Evolutionary conservation across 2,888 invertebrate genomes (phyloP), one percentile per base, ranked within the genome.

Genomic region (Chamaedrilus cognettii): DNA sequence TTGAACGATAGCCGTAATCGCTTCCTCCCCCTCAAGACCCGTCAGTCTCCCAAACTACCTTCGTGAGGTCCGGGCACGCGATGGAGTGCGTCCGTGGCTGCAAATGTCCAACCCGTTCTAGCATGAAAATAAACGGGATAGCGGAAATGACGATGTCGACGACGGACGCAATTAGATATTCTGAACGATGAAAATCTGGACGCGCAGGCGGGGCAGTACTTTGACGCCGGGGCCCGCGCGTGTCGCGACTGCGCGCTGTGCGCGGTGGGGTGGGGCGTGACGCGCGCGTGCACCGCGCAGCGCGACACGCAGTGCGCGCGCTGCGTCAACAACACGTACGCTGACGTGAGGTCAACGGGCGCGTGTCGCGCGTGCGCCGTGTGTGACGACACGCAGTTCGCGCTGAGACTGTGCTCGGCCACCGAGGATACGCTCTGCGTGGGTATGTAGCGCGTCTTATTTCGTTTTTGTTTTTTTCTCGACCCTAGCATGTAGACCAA

Each of bases 151-250:
- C n/a, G n/a, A n/a, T n/a, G n/a, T n/a, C n/a, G n/a, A n/a, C n/a
- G n/a, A n/a, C n/a, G n/a, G n/a, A n/a, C n/a, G n/a, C n/a, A n/a
- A n/a, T n/a, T n/a, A n/a, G n/a, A n/a, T n/a, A n/a, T n/a, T n/a
- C n/a, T n/a, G n/a, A n/a, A n/a, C n/a, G n/a, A n/a, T n/a, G n/a
- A n/a, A n/a, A n/a, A n/a, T n/a, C n/a, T n/a, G n/a, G n/a, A n/a
- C n/a, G n/a, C n/a, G n/a, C n/a, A n/a, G n/a, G n/a, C n/a, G n/a
- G 55, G 55, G 55, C 5, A 7, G 23, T 52, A 52, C 26, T 52
- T 52, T 26, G 55, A 52, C 55, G 55, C 23, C 23, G 15, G 5
- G 55, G 26, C 55, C 11, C 19, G 55, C 5, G 11, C 55, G 15
- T 52, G 55, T 26, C 11, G 55, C 15, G 26, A 5, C 7, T 52